These are phyloP conservation scores for Pholis gunnellus DNA, from an alignment of 2,113 vertebrate genomes.

Conservation along the genomic window DNA sequence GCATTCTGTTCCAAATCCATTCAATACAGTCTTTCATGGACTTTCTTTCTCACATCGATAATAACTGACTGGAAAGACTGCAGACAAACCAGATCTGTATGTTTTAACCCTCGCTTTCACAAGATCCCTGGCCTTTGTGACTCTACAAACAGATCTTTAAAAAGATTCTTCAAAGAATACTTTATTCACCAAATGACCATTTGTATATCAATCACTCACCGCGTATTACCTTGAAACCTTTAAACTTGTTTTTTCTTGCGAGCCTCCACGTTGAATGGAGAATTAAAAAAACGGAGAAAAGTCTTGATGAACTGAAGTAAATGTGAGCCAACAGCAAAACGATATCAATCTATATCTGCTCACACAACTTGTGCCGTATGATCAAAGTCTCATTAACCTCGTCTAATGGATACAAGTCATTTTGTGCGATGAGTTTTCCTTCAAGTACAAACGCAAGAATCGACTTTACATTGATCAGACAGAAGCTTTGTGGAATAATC, in stretches of 20 bases:
- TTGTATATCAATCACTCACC: not conserved
- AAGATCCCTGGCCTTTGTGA: not conserved
- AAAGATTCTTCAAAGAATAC: not conserved
- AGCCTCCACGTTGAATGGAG: not conserved
- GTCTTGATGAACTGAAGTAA: not conserved
- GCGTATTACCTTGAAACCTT: not conserved
- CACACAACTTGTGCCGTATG: not conserved
- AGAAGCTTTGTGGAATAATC: not conserved
- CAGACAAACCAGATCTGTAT: not conserved
- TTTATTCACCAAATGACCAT: not conserved
- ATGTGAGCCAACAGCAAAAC: not conserved
- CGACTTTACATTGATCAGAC: not conserved
- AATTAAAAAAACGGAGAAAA: not conserved
- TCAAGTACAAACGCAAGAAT: not conserved
- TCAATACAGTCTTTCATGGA: not conserved
- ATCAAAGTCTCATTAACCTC: not conserved
- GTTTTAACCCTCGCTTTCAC: not conserved
- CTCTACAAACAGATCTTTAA: not conserved
- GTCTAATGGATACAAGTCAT: not conserved
- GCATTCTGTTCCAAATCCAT: not conserved
- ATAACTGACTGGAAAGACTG: not conserved
- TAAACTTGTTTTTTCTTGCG: not conserved
- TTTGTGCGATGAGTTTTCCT: not conserved
- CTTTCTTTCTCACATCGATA: slow-evolving; percentile 1
- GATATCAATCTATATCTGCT: not conserved